Evolutionary conservation across 2,797 vertebrate species (phyloP), one percentile per base, ranked within the genome.

Genomic region (Notoglanidium macrostoma): DNA sequence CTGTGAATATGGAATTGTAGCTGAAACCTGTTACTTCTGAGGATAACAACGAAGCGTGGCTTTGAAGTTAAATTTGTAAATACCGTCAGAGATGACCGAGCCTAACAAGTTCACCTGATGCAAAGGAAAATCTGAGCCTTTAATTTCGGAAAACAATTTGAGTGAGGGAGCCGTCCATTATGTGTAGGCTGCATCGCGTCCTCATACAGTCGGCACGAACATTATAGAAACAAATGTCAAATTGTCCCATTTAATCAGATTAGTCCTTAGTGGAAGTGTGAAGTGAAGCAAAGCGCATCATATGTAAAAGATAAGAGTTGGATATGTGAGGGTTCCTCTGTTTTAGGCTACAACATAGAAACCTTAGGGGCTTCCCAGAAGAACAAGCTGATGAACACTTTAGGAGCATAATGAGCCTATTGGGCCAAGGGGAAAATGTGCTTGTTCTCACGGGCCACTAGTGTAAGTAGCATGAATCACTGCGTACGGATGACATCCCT

Each of bases 401-500:
- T 54, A 54, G 63, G 6, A 32, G 19, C 63, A 35, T 35, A 83
- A 68, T 54, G 80, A 83, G 14, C n/a, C 19, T 51, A 5, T 51
- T 29, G 19, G 17, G 32, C 59, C n/a, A 23, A 54, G 63, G 23
- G 63, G 81, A 54, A 68, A 83, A 35, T 68, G 63, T 46, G 14
- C 10, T 19, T 81, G 35, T 23, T 40, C 51, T 80, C 19, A 7
- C 29, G 23, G 51, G 1, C 1, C 32, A 40, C 32, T 40, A 7
- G 21, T 23, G 78, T 9, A 61, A 80, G 55, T 40, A 40, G 29
- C 32, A 59, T 79, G 23, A 79, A 59, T 65, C 7, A 72, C 23
- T 55, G n/a, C 29, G 17, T 83, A 29, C 87, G 32, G 72, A 68
- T 81, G 80, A 67, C 40, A 29, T 80, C 23, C 51, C 46, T 78